Conservation (phyloP, 2,113 vertebrate species). For the Tapirus terrestris region DNA sequence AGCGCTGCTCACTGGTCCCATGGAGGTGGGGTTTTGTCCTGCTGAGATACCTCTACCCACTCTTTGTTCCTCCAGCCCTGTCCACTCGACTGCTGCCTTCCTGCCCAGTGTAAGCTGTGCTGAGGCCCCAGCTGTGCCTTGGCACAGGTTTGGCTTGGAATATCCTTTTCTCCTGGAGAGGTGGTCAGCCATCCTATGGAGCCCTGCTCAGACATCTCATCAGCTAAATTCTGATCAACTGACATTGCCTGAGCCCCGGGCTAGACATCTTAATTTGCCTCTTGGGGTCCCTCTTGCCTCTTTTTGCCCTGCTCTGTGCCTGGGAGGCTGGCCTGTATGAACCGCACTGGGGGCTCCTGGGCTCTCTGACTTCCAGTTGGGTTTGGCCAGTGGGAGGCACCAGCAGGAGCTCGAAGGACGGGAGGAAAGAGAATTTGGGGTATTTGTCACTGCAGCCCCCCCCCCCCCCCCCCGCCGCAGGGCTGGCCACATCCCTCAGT, state of each 20-base stretch:
- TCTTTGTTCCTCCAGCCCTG: neutral
- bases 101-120: rapidly evolving
- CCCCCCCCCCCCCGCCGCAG: neutral
- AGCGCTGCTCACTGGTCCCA: too few relatives aligned
- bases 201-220: neutral
- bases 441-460: neutral
- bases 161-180: neutral
- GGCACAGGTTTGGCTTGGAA: neutral
- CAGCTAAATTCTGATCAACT: neutral
- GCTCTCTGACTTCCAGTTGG: neutral
- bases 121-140: neutral
- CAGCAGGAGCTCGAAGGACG: neutral
- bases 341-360: neutral
- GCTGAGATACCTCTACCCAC: neutral
- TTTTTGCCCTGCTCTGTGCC: neutral
- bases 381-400: neutral
- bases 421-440: neutral
- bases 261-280: neutral
- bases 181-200: neutral
- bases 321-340: neutral
- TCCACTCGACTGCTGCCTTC: neutral
- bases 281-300: neutral
- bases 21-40: neutral
- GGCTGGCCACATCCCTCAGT: neutral
- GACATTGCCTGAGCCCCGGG: neutral